A percentile compares a stretch with the other conserved stretches of the same genome.
Evolutionary conservation across 1,140 invertebrate species (phyloP).

Genomic region (Telenomus remus): DNA sequence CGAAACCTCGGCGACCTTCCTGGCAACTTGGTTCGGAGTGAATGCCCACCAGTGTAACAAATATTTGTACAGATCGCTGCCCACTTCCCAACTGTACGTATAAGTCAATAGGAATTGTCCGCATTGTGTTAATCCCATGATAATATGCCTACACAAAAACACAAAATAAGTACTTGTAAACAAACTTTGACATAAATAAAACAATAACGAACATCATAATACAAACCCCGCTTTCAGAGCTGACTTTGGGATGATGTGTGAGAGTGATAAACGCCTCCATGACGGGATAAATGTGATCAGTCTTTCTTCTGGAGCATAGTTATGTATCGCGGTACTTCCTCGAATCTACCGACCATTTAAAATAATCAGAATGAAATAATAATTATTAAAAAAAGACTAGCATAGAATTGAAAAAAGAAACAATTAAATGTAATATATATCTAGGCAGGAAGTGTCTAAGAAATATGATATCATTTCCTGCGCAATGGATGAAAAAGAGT

Average conservation of each 20-base stretch:
- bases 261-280: conserved; percentile 69
- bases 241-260: conserved; percentile 71
- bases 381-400: conserved; percentile 12
- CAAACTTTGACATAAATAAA: neutral
- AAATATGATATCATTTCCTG: too few relatives aligned
- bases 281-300: conserved; percentile 70
- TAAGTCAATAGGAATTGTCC: conserved; percentile 94
- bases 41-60: conserved; percentile 84
- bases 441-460: too few relatives aligned
- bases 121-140: conserved; percentile 94
- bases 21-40: conserved; percentile 77
- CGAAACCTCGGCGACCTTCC: conserved; percentile 81
- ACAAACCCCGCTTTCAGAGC: conserved; percentile 73
- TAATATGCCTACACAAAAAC: conserved; percentile 82
- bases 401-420: conserved; percentile 13
- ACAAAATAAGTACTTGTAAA: conserved; percentile 56
- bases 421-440: neutral
- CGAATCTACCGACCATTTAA: conserved; percentile 64
- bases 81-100: conserved; percentile 79
- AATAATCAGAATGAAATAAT: conserved; percentile 29
- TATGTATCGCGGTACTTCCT: conserved; percentile 70
- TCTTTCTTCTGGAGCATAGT: conserved; percentile 71
- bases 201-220: conserved; percentile 13
- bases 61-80: conserved; percentile 77
- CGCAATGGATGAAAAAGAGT: too few relatives aligned